Base-by-base conservation (phyloP, 2,888 invertebrate species). In the Gisinianus flammeolus region DNA sequence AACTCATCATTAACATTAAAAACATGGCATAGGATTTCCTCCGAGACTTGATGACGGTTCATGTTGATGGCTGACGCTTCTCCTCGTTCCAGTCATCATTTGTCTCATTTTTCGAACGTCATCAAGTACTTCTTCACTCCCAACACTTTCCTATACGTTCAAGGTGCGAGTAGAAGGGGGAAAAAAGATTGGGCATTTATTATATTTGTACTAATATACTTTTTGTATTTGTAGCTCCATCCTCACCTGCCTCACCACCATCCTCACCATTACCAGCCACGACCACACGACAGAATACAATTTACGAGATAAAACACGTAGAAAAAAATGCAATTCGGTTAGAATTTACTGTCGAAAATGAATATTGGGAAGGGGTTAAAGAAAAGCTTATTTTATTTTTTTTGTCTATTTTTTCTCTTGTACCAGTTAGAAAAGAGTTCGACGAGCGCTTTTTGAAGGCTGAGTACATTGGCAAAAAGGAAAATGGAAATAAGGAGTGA, bases 1-100 rank as follows among this genome's bases (percentile, higher is more conserved):
- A 76, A 33, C 54, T 62, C 76, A 68, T 76, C 76, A 69, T 69
- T 76, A 76, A 71, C 71, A 71, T 71, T 54, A 54, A 10, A 44
- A 16, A 67, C 30, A 28, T 54, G 68, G 68, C 67, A 76, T 76
- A 33, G 69, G 56, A 68, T 76, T 69, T 76, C 76, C 33, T 69
- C 69, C 22, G 76, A 62, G 76, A 76, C 69, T 69, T 5, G 16
- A 76, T 5, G 76, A 71, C 71, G 71, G 30, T 66, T 28, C 28
- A 28, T 28, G 66, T 71, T 71, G 71, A 71, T 30, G 71, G 71
- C 56, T 28, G n/a, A n/a, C n/a, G n/a, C n/a, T n/a, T n/a, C 71
- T 71, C 71, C 26, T 44, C 62, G n/a, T 26, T 64, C 8, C 24
- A 24, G n/a, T 26, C 66, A 22, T 30, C 31, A 12, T 54, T n/a